A percentile compares a stretch with the other conserved stretches of the same genome.
Evolutionary conservation across 23 tunicate genomes (phyloP).

Genomic region (Ascidia mentula): DNA sequence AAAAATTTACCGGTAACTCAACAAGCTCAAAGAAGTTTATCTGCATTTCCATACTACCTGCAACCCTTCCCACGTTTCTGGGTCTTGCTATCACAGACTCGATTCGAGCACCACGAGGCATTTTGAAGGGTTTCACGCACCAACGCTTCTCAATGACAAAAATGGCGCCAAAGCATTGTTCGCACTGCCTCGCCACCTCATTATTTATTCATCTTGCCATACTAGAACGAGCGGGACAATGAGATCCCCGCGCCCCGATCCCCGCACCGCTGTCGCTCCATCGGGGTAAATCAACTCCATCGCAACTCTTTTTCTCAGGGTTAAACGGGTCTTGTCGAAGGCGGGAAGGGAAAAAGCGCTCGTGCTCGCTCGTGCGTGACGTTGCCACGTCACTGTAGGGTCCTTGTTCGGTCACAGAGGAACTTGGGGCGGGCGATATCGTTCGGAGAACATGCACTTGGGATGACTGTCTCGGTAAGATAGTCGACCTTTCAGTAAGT

Average conservation of each 20-base stretch:
- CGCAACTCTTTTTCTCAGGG: too few species aligned
- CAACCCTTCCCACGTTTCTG: background rate
- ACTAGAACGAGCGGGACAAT: background rate
- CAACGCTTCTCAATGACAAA: background rate
- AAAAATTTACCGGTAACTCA: too few species aligned
- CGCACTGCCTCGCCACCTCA: background rate
- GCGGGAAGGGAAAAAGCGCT: background rate
- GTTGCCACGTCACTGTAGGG: background rate
- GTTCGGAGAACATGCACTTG: too few species aligned
- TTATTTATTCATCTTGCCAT: slow-evolving; percentile 17
- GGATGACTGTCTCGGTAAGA: too few species aligned
- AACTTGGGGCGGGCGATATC: too few species aligned
- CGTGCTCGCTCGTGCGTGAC: background rate
- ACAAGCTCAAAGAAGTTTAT: too few species aligned
- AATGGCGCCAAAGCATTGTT: slow-evolving; percentile 10
- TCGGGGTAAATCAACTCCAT: background rate
- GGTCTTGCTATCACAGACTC: background rate
- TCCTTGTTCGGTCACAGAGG: too few species aligned
- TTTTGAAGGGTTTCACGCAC: background rate
- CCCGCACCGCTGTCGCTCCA: background rate
- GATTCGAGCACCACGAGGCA: background rate
- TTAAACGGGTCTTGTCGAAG: background rate
- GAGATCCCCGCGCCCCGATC: background rate
- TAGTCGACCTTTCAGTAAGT: too few species aligned
- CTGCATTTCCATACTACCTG: too few species aligned